Evolutionary conservation across 2,888 invertebrate genomes (phyloP).

Genomic region (Notodonta dromedarius): DNA sequence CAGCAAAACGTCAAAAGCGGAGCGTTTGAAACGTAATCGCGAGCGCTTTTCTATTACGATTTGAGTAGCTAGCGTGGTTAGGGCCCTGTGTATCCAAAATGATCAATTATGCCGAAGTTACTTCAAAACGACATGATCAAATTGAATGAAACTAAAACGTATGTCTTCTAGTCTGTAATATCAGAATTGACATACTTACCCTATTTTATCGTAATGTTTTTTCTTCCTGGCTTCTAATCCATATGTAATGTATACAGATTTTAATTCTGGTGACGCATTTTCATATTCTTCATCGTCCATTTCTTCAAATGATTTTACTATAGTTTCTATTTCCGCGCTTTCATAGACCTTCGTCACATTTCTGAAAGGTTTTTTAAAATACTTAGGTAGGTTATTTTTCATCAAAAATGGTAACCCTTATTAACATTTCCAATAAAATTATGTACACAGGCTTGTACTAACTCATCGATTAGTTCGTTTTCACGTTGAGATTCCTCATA

Average conservation of each 20-base stretch:
- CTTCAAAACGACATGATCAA: no score
- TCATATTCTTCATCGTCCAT: constrained; percentile 72
- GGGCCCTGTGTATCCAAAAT: no score
- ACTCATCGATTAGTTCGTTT: constrained; percentile 61
- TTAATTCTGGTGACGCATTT: constrained; percentile 57
- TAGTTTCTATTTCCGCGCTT: constrained; percentile 62
- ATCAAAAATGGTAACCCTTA: background rate
- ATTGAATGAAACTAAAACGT: no score
- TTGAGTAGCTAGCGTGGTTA: no score
- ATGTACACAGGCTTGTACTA: constrained; percentile 27
- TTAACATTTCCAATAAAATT: background rate
- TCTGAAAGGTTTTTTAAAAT: constrained; percentile 34
- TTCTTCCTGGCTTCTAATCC: constrained; percentile 66
- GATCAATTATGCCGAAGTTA: no score
- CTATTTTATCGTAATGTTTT: constrained; percentile 49
- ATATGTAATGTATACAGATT: constrained; percentile 59
- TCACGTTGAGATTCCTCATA: constrained; percentile 66
- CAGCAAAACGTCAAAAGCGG: no score
- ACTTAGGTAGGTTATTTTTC: background rate
- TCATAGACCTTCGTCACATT: constrained; percentile 55
- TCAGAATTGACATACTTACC: constrained; percentile 23
- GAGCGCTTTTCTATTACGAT: no score
- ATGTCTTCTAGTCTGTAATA: no score
- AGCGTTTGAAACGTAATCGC: no score
- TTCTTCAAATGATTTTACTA: constrained; percentile 57